phyloP scores from a whole-genome alignment of 2,888 invertebrate genomes.

The Teinopalpus imperialis region DNA sequence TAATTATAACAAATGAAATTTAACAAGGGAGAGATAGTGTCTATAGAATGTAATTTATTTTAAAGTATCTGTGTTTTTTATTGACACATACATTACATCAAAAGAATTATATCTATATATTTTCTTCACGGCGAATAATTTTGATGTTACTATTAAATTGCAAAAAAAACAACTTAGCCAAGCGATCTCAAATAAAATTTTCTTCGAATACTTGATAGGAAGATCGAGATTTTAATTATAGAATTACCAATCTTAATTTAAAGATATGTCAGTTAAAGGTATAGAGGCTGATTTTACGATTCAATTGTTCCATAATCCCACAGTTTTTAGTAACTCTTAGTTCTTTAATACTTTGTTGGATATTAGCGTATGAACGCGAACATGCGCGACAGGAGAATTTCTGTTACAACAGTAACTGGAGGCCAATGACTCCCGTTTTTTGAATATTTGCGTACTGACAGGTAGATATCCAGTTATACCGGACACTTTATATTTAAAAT shows the following conservation, averaged over 20 bases:
- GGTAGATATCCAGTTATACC: constrained; percentile 23
- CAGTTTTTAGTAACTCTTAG: background rate
- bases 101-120: no score
- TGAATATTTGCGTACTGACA: constrained; percentile 24
- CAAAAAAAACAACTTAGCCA: no score
- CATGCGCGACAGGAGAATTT: constrained; percentile 17
- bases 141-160: no score
- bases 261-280: background rate
- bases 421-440: constrained; percentile 27
- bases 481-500: constrained; percentile 4
- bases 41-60: no score
- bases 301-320: no score
- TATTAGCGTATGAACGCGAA: constrained; percentile 12
- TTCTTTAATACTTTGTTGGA: constrained; percentile 9
- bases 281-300: background rate
- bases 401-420: constrained; percentile 23
- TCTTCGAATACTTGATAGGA: no score
- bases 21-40: no score
- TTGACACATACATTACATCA: no score
- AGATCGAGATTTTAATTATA: background rate
- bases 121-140: no score
- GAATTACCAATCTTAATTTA: background rate
- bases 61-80: no score
- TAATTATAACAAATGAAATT: no score
- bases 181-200: no score